Evolutionary conservation across 2,888 invertebrate species (phyloP).

Genomic region (Drosophila bunnanda): DNA sequence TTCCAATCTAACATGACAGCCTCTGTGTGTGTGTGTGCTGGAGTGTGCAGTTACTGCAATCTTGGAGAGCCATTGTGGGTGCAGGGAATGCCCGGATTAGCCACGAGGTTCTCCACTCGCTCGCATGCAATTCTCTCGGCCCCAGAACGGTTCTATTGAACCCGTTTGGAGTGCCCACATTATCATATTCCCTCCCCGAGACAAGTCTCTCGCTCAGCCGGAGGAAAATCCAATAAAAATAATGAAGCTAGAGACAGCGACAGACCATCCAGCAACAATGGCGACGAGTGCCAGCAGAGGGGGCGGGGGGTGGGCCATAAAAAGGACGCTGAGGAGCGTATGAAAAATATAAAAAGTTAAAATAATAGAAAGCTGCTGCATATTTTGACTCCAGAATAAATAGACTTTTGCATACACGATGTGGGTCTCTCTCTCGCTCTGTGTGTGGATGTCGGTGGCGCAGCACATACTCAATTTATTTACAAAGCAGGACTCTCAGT

Average conservation of each 20-base stretch:
- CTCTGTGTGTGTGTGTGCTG: slow-evolving; percentile 17
- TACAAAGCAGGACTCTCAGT: slow-evolving; percentile 64
- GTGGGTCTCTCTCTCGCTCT: slow-evolving; percentile 4
- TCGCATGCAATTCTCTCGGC: slow-evolving; percentile 28
- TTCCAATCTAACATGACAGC: slow-evolving; percentile 66
- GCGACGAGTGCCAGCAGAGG: slow-evolving; percentile 7
- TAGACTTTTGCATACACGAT: slow-evolving; percentile 70
- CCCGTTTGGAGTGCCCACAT: slow-evolving; percentile 59
- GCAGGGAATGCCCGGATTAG: slow-evolving; percentile 42
- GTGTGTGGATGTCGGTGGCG: slow-evolving; percentile 56
- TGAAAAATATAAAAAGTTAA: slow-evolving; percentile 54
- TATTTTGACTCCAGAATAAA: slow-evolving; percentile 75
- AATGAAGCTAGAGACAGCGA: slow-evolving; percentile 63
- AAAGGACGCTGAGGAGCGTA: slow-evolving; percentile 52
- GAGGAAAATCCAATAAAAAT: slow-evolving; percentile 71
- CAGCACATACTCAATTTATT: slow-evolving; percentile 78
- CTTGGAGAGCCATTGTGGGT: slow-evolving; percentile 37
- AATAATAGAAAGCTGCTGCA: slow-evolving; percentile 77
- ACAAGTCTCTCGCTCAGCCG: slow-evolving; percentile 21
- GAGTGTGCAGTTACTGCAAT: slow-evolving; percentile 27
- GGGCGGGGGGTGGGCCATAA: slow-evolving; percentile 55
- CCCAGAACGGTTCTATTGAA: slow-evolving; percentile 72
- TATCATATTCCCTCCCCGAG: slow-evolving; percentile 68
- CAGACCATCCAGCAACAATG: slow-evolving; percentile 52
- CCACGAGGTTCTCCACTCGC: slow-evolving; percentile 36